Evolutionary conservation across 2,113 vertebrate genomes (phyloP), one percentile per base, ranked within the genome.

Genomic region (Phalacrocorax aristotelis): DNA sequence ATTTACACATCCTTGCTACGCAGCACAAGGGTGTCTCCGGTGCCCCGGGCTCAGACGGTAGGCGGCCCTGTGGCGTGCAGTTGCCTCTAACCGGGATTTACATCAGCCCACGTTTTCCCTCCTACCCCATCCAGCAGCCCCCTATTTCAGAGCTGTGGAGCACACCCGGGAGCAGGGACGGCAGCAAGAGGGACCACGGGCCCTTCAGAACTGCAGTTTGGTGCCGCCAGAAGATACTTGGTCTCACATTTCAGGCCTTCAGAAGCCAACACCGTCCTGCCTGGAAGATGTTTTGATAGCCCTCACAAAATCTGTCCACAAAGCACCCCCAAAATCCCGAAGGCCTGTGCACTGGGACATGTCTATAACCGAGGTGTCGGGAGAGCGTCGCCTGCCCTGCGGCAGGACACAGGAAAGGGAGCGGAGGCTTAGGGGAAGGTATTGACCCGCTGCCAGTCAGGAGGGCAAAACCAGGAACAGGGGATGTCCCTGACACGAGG

Each of bases 371-470:
- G 3, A 9, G 54, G 48, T 26, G 22, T 30, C 40, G 4, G 54
- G 16, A 55, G 40, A 80, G 38, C 76, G 7, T 10, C 2, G 2
- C 38, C 36, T 2, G 48, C 61, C 55, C 38, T 0, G 9, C 49
- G 2, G 36, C 71, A 10, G n/a, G 48, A 44, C 58, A 9, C 38
- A 2, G 69, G 4, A 7, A 6, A 30, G 69, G 42, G 42, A 57
- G 4, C 1, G 1, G 88, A 23, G 69, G 8, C 22, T 57, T 1
- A 7, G 80, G 18, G n/a, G 15, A 27, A 34, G 65, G 66, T 0
- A 1, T 7, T 0, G 46, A 21, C 2, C 2, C 2, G 2, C 51
- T 12, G 69, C 0, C 51, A 19, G 32, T 14, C 51, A 26, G 57
- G 46, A 58, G 25, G 29, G 52, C 68, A 42, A 44, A 74, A 7